Percentiles rank a stretch among this genome's conserved stretches.
Conservation (phyloP, 1,140 invertebrate genomes). For the Procambarus virginalis region DNA sequence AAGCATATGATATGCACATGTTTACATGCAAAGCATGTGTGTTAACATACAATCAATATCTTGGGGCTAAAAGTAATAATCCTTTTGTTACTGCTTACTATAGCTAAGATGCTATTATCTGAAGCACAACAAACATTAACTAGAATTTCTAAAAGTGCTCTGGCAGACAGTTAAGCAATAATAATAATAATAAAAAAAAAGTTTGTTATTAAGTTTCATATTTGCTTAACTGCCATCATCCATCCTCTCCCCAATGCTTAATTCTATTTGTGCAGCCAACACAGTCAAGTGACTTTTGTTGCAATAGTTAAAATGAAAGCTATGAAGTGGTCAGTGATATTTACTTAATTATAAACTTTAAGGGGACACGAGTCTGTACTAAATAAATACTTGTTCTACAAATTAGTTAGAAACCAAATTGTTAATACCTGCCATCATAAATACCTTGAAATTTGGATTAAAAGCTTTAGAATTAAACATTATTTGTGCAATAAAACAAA, state of each 20-base stretch:
- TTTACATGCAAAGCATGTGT: not conserved
- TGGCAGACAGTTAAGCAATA: conserved; percentile 9
- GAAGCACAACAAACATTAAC: not conserved
- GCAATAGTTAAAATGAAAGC: not conserved
- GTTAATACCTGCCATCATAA: too few relatives aligned
- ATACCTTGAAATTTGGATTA: too few relatives aligned
- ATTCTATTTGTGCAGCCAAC: conserved; percentile 8
- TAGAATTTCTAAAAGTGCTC: not conserved
- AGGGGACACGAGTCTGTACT: not conserved
- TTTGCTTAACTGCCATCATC: conserved; percentile 5
- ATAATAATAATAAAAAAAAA: not conserved
- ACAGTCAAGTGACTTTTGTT: not conserved
- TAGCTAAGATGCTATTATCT: conserved; percentile 1
- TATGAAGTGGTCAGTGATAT: not conserved
- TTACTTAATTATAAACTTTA: not conserved
- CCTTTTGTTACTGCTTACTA: not conserved
- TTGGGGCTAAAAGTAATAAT: not conserved
- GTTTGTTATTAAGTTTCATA: not conserved
- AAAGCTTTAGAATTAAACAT: too few relatives aligned
- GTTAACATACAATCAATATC: not conserved
- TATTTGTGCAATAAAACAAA: too few relatives aligned
- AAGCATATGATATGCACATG: not conserved
- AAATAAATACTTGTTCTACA: too few relatives aligned
- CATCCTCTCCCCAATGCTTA: conserved; percentile 8
- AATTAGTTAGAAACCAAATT: too few relatives aligned